phyloP scores from a whole-genome alignment of 2,113 vertebrate species.

The Rhynchomys soricoides region DNA sequence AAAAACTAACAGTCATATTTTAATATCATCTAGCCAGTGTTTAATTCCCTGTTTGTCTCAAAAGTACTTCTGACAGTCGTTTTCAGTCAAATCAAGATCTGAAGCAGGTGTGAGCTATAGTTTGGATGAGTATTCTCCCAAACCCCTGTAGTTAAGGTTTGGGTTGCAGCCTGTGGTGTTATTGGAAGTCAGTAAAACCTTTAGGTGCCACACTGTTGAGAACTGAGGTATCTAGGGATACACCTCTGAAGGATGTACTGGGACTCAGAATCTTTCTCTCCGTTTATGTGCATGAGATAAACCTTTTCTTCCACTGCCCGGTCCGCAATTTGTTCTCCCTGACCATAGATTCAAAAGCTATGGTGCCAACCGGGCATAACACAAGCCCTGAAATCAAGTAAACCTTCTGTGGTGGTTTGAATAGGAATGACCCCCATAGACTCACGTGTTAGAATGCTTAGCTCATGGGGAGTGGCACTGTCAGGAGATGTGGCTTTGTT shows the following conservation, averaged over 20 bases:
- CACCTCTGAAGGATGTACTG: neutral
- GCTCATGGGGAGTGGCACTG: too few relatives aligned
- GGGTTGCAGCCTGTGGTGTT: too few relatives aligned
- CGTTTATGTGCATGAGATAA: neutral
- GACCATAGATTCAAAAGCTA: neutral
- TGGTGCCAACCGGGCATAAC: neutral
- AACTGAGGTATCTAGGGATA: neutral
- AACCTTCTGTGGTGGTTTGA: neutral
- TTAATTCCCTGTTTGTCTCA: constrained; percentile 23
- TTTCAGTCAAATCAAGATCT: constrained; percentile 8
- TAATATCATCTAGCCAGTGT: neutral
- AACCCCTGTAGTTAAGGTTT: neutral
- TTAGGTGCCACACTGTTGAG: neutral
- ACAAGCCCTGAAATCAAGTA: neutral
- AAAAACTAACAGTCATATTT: constrained; percentile 11
- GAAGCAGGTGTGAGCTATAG: neutral
- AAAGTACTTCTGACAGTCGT: neutral
- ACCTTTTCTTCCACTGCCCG: neutral
- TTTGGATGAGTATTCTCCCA: neutral
- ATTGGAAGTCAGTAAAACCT: neutral
- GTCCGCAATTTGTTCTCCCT: neutral
- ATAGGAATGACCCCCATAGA: too few relatives aligned
- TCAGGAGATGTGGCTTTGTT: too few relatives aligned
- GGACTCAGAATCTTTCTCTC: neutral
- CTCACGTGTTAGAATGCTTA: too few relatives aligned